Evolutionary conservation across 1,140 invertebrate species (phyloP).

Genomic region (Hyles euphorbiae): DNA sequence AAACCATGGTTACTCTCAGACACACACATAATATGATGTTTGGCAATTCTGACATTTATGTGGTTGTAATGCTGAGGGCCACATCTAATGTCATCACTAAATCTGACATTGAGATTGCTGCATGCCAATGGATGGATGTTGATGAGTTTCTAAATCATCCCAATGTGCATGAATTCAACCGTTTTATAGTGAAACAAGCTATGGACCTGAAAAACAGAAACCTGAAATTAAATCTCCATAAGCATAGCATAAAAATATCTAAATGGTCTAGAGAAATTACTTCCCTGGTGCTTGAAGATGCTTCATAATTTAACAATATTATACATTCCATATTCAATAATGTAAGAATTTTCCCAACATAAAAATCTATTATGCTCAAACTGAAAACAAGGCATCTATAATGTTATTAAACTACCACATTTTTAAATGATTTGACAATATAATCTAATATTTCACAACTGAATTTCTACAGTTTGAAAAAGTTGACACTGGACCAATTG

Average conservation of each 20-base stretch:
- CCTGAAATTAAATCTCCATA: slow-evolving; percentile 73
- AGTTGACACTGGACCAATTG: too few species aligned
- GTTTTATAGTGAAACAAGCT: slow-evolving; percentile 80
- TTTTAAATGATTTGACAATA: too few species aligned
- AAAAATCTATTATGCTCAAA: too few species aligned
- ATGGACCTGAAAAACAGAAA: slow-evolving; percentile 79
- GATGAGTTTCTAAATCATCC: slow-evolving; percentile 84
- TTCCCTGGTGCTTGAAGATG: slow-evolving; percentile 46
- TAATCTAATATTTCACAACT: too few species aligned
- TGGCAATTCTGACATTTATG: slow-evolving; percentile 90
- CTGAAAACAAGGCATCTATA: too few species aligned
- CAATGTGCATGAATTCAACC: slow-evolving; percentile 84
- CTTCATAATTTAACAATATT: neutral
- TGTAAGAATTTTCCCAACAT: too few species aligned
- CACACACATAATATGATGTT: slow-evolving; percentile 83
- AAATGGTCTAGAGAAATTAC: slow-evolving; percentile 45
- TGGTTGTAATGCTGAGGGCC: slow-evolving; percentile 84
- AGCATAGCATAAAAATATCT: slow-evolving; percentile 34
- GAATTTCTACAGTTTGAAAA: too few species aligned
- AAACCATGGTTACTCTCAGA: slow-evolving; percentile 84
- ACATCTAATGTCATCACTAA: slow-evolving; percentile 78
- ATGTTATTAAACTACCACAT: too few species aligned
- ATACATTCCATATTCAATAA: too few species aligned
- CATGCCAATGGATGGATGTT: slow-evolving; percentile 90
- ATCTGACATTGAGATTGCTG: slow-evolving; percentile 85